Base-by-base conservation (phyloP, 2,113 vertebrate species). In the Crocuta crocuta region DNA sequence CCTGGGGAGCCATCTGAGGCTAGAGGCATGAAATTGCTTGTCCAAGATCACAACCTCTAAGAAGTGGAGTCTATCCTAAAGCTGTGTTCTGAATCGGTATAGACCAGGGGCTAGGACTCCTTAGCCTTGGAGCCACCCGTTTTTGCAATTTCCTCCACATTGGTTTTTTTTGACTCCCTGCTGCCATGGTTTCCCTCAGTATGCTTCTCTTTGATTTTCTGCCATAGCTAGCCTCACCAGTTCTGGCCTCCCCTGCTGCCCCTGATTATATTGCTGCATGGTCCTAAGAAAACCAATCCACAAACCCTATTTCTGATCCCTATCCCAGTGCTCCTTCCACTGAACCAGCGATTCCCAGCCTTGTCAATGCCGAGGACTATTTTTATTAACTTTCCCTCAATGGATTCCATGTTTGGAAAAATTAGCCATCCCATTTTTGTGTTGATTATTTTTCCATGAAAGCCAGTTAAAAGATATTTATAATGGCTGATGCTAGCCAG, bases 371-470 rank as follows among this genome's bases (percentile, higher is more conserved):
- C 17, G 35, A 58, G 10, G 53, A 76, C 16, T 79, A 53, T 50
- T 48, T 63, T 82, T 13, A 86, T 83, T 31, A 39, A n/a, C 85
- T 80, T 93, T 81, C 83, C 12, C 45, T 58, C 71, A 76, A 0
- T 50, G 23, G 45, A 19, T 48, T 79, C 80, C 50, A 35, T 55
- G 21, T 91, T 93, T 93, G 70, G 71, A 85, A 89, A 87, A 92
- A 79, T 61, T 74, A 65, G 73, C 81, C 24, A 35, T 28, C 70
- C 50, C 48, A 45, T 31, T 71, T 71, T 81, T 17, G 33, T 10
- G 43, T 55, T 53, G 50, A 79, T 91, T n/a, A 87, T 73, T 65
- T 89, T 88, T 80, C 71, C 81, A 91, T 81, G 74, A 89, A 89
- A 89, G 24, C 1, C 58, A 33, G 8, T 85, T 48, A 85, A 92